These are phyloP conservation scores for Tanytarsus gracilentus DNA, from an alignment of 2,888 invertebrate species.

Conservation along the genomic window DNA sequence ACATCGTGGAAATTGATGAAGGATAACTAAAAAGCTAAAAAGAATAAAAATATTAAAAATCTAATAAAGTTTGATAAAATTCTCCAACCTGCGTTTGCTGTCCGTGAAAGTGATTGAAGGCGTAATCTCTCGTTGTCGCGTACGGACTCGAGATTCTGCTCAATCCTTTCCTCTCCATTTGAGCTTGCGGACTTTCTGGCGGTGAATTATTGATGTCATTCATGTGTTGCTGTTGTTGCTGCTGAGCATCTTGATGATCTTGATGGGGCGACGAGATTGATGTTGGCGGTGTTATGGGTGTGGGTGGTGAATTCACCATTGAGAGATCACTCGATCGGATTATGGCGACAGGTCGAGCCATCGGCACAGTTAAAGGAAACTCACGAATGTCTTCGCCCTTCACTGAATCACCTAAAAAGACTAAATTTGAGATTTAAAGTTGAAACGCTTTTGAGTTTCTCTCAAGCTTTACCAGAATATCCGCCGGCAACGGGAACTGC, in stretches of 20 bases:
- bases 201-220: constrained; percentile 33
- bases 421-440: neutral
- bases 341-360: constrained; percentile 93
- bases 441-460: neutral
- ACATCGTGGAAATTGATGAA: constrained; percentile 67
- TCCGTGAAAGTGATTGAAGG: constrained; percentile 88
- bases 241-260: constrained; percentile 32
- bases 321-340: constrained; percentile 72
- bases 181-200: constrained; percentile 34
- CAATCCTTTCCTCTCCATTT: constrained; percentile 25
- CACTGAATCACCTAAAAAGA: neutral
- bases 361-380: constrained; percentile 47
- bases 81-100: constrained; percentile 67
- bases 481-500: neutral
- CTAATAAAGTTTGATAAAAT: neutral
- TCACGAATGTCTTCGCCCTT: constrained; percentile 4
- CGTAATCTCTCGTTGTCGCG: constrained; percentile 55
- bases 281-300: constrained; percentile 50
- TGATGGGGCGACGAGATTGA: constrained; percentile 41
- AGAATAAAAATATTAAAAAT: constrained; percentile 29
- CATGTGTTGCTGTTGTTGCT: constrained; percentile 37
- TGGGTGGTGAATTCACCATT: constrained; percentile 54
- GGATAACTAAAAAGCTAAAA: constrained; percentile 87
- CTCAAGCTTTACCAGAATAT: neutral
- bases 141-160: constrained; percentile 27